Percentiles rank a stretch among this genome's conserved stretches.
Evolutionary conservation across 2,113 vertebrate species (phyloP).

Genomic region (Marmota flaviventris): DNA sequence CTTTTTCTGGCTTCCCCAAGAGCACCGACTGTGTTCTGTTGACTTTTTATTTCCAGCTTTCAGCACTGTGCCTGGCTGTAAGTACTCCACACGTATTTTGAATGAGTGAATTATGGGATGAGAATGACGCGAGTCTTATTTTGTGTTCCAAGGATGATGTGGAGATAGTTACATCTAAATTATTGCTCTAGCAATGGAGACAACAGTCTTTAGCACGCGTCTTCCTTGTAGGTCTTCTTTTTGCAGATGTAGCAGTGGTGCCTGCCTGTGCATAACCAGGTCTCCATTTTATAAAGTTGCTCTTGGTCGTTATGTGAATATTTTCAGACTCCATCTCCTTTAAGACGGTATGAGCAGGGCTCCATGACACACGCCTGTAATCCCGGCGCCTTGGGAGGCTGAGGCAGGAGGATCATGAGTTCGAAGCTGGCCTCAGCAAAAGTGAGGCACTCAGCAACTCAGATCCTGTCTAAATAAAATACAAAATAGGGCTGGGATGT

Average conservation of each 20-base stretch:
- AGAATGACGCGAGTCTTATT: neutral
- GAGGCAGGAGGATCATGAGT: no score
- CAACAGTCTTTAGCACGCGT: neutral
- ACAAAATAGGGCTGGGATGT: no score
- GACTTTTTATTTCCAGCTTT: neutral
- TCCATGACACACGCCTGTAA: no score
- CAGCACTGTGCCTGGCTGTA: neutral
- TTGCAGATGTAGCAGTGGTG: neutral
- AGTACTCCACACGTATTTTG: neutral
- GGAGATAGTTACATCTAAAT: neutral
- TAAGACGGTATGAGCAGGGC: neutral
- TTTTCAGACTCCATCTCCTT: neutral
- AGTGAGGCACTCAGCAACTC: no score
- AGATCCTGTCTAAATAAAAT: no score
- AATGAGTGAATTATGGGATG: neutral
- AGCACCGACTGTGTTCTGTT: neutral
- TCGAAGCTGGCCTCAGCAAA: no score
- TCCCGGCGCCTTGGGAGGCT: no score
- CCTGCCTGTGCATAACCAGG: neutral
- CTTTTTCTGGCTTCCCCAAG: neutral
- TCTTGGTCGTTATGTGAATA: neutral
- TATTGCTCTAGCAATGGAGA: neutral
- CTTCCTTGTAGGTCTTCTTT: neutral
- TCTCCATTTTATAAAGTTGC: neutral
- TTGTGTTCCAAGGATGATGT: neutral